Evolutionary conservation across 2,113 vertebrate species (phyloP).

Genomic region (Pundamilia nyererei): DNA sequence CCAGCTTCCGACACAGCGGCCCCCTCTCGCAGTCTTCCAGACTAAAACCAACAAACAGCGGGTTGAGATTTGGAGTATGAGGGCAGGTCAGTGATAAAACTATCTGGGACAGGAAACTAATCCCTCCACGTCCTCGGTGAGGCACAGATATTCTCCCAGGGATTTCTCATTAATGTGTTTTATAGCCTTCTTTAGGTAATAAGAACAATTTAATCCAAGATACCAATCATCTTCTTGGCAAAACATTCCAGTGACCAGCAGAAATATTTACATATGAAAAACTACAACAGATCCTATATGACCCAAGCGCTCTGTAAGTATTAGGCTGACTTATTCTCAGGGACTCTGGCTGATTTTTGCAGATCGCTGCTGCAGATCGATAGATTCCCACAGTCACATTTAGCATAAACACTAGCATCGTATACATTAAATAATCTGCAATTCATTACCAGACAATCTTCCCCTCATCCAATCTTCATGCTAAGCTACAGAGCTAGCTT

Average conservation of each 20-base stretch:
- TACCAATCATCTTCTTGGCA: accelerated
- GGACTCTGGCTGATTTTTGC: background rate
- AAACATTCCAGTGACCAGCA: background rate
- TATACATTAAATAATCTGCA: background rate
- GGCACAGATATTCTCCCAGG: background rate
- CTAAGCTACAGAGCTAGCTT: background rate
- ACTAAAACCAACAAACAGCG: slow-evolving; percentile 14
- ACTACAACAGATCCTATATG: background rate
- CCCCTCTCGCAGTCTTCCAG: background rate
- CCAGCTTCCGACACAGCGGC: background rate
- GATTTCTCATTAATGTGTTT: background rate
- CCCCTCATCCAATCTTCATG: background rate
- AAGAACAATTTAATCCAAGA: background rate
- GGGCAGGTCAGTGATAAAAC: background rate
- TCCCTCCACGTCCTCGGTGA: background rate
- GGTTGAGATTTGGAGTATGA: background rate
- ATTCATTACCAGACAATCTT: background rate
- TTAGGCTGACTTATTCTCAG: accelerated
- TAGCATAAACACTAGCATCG: background rate
- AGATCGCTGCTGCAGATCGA: background rate
- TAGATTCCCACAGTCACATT: background rate
- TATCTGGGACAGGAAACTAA: background rate
- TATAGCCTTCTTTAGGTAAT: background rate
- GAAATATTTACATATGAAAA: too few species aligned
- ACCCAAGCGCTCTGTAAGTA: accelerated